These are phyloP conservation scores for Lagenorhynchus albirostris DNA, from an alignment of 2,113 vertebrate species.

Conservation along the genomic window DNA sequence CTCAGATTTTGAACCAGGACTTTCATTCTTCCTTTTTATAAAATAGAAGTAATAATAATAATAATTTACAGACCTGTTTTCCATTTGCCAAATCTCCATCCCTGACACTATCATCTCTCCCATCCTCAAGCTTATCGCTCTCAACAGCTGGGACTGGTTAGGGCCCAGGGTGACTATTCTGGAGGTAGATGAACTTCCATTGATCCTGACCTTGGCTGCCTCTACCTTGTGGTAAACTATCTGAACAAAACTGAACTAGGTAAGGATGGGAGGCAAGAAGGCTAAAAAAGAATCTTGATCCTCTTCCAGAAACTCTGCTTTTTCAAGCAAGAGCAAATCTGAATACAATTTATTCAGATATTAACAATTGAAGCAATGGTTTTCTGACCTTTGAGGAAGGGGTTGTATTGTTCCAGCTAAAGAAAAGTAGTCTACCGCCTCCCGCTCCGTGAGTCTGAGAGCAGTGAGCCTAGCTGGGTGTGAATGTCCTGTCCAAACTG, in stretches of 20 bases:
- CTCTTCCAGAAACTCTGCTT: neutral
- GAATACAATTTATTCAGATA: neutral
- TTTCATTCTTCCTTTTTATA: neutral
- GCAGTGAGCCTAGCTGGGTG: too few relatives aligned
- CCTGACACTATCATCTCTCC: neutral
- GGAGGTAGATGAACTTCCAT: neutral
- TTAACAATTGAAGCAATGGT: neutral
- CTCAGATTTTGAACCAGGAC: neutral
- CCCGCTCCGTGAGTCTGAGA: neutral
- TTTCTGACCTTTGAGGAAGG: neutral
- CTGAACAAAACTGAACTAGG: neutral
- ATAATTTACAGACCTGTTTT: neutral
- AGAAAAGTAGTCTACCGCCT: neutral
- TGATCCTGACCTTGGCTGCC: neutral
- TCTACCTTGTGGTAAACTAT: neutral
- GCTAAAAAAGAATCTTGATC: neutral
- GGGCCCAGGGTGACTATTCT: neutral
- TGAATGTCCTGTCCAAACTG: neutral
- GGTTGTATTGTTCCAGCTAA: neutral
- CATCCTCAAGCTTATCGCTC: neutral
- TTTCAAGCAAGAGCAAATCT: neutral
- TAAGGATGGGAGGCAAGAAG: neutral
- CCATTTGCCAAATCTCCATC: neutral
- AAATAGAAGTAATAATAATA: neutral
- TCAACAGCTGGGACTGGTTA: neutral